Base-by-base conservation (phyloP, 2,113 vertebrate genomes). In the Sprattus sprattus region DNA sequence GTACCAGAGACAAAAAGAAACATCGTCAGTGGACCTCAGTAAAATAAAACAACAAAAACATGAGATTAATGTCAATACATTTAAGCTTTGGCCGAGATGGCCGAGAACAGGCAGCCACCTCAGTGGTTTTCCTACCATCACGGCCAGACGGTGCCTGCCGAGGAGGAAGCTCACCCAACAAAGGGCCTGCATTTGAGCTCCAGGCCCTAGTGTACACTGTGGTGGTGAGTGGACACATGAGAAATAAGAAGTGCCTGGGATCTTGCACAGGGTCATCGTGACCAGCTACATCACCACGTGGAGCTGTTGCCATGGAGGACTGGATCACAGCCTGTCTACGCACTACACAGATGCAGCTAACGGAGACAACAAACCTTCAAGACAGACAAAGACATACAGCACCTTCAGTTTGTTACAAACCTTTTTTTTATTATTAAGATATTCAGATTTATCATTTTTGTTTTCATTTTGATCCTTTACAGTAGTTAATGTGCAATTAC, bases 401-500 rank as follows among this genome's bases (percentile, higher is more conserved):
- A 87, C 92, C 6, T 71, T 13, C 2, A 2, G 13, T 93, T 94
- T 96, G 95, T 97, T 97, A 97, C 95, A 97, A 97, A 97, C 95
- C 93, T 95, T 95, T 87, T 39, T 96, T 95, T 95, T 95, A 88
- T 96, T 95, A 95, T 96, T 96, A 95, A 95, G 95, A 95, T 95
- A 93, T 92, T 93, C 92, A 91, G 86, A 90, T 95, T 95, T 95
- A 93, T 93, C 90, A 93, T 96, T 94, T 96, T 87, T 78, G 71
- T 92, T 90, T 91, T 88, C 92, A 89, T 84, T 83, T 87, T 88
- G 85, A 93, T 95, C 92, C 94, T 94, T 94, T 96, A 97, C 96
- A 97, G 96, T 96, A 94, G 96, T 97, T 96, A 96, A 97, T 97
- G 96, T 97, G 97, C 96, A 97, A 96, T 97, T 96, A 95, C 95